Evolutionary conservation across 2,797 vertebrate genomes (phyloP), one percentile per base, ranked within the genome.

Genomic region (Dicrostonyx torquatus): DNA sequence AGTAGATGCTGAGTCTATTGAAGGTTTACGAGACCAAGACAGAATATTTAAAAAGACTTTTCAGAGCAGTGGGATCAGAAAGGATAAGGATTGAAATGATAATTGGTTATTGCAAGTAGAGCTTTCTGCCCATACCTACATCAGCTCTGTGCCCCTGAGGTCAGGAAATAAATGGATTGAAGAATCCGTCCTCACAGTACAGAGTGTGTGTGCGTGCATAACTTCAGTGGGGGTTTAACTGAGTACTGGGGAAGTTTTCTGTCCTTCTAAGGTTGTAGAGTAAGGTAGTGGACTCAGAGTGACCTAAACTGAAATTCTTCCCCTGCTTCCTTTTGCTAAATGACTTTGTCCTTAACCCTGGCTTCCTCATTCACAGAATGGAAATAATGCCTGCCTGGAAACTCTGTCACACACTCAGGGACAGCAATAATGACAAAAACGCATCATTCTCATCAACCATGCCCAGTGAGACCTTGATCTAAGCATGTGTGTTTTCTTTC

Each of bases 251-350:
- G 76, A 92, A 37, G 37, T 89, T 37, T 86, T 12, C 82, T 94
- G 79, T 73, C 50, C 60, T 80, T 12, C 72, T 89, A 78, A 66
- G 31, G 6, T 75, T 94, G 9, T 89, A 86, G 34, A 14, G 12
- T 86, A 85, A 50, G n/a, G 3, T 89, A 88, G 76, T 94, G 55
- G 68, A 91, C n/a, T 92, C 87, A 77, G 78, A 72, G 17, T 70
- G 18, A 70, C 15, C 31, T 60, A 26, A 73, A 26, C n/a, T 86
- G 20, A 86, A 85, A 94, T 5, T 34, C 50, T 87, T n/a, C 22
- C 50, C 53, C 58, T 73, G 34, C 5, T 12, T 64, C 6, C 48
- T 62, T 40, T 90, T 83, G 58, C 40, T 89, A 3, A 87, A 53
- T 80, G 18, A 73, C 60, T 83, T 91, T 89, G 24, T 87, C 90